Conservation (phyloP, 2,113 vertebrate genomes). For the Rhinogobius similis region DNA sequence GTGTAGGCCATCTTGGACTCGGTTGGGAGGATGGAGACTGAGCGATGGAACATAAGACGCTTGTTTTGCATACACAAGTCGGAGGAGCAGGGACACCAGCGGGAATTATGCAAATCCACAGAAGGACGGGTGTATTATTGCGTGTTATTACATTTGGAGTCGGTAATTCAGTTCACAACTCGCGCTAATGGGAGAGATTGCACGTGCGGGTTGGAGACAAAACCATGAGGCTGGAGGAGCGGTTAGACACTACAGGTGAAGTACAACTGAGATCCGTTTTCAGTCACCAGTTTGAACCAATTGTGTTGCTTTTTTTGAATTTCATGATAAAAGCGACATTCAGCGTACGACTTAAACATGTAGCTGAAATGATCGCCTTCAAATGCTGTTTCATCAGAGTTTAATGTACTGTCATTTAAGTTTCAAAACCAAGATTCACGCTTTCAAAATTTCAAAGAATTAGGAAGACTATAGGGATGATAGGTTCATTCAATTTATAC, state of each 20-base stretch:
- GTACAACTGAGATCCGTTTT: not conserved
- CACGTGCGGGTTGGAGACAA: not conserved
- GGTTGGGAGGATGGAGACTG: slow-evolving; percentile 51
- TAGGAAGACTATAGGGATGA: not conserved
- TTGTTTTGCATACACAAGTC: slow-evolving; percentile 40
- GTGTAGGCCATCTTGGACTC: slow-evolving; percentile 46
- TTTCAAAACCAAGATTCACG: no score
- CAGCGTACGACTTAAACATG: not conserved
- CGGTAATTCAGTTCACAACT: slow-evolving; percentile 6
- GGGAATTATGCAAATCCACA: slow-evolving; percentile 12
- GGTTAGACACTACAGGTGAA: not conserved
- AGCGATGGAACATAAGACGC: slow-evolving; percentile 51
- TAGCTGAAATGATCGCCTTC: not conserved
- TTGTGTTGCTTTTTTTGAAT: not conserved
- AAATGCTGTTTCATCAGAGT: not conserved
- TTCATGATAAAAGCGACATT: not conserved
- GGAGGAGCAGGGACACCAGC: slow-evolving; percentile 11
- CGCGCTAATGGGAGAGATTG: not conserved
- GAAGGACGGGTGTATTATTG: slow-evolving; percentile 25
- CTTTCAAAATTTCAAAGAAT: not conserved
- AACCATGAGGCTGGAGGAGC: not conserved
- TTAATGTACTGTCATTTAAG: no score
- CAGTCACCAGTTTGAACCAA: not conserved
- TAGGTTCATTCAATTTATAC: no score
- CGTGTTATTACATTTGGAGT: slow-evolving; percentile 16